Conservation (phyloP, 1,140 invertebrate genomes). For the Ectropis grisescens region DNA sequence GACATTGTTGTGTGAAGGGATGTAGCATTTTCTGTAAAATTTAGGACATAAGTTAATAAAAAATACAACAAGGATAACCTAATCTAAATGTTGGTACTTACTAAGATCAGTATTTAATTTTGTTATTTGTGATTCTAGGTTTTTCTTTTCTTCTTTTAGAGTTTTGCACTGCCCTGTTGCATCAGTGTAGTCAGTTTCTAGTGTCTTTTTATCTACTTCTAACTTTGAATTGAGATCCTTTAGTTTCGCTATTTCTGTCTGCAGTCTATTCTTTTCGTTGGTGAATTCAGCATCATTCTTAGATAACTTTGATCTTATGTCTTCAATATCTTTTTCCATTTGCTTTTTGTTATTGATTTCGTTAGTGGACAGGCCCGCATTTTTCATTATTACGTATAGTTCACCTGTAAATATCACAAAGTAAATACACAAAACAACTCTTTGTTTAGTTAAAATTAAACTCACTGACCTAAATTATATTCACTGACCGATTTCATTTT, state of each 20-base stretch:
- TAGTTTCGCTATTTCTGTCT: slow-evolving; percentile 66
- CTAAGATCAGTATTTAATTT: slow-evolving; percentile 71
- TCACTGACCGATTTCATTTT: slow-evolving; percentile 83
- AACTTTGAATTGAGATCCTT: slow-evolving; percentile 60
- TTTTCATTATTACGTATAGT: slow-evolving; percentile 74
- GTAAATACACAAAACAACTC: no score
- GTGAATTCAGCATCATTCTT: slow-evolving; percentile 60
- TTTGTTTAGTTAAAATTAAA: no score
- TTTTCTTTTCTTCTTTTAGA: slow-evolving; percentile 69
- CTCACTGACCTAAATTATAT: no score
- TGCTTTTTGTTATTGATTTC: slow-evolving; percentile 54
- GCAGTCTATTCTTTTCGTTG: slow-evolving; percentile 66
- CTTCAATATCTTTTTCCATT: slow-evolving; percentile 63
- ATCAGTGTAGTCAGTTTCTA: slow-evolving; percentile 49
- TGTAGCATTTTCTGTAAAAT: slow-evolving; percentile 52
- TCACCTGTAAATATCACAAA: slow-evolving; percentile 76
- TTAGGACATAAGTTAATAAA: slow-evolving; percentile 1
- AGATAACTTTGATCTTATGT: slow-evolving; percentile 61
- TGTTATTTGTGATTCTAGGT: slow-evolving; percentile 69
- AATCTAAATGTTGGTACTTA: slow-evolving; percentile 27
- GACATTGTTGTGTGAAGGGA: slow-evolving; percentile 67
- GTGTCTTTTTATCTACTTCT: slow-evolving; percentile 64
- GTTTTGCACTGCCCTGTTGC: slow-evolving; percentile 43
- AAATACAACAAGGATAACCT: not conserved
- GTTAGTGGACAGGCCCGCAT: slow-evolving; percentile 70